A percentile compares a stretch with the other conserved stretches of the same genome.
Evolutionary conservation across 2,113 vertebrate genomes (phyloP).

Genomic region (Percina caprodes): DNA sequence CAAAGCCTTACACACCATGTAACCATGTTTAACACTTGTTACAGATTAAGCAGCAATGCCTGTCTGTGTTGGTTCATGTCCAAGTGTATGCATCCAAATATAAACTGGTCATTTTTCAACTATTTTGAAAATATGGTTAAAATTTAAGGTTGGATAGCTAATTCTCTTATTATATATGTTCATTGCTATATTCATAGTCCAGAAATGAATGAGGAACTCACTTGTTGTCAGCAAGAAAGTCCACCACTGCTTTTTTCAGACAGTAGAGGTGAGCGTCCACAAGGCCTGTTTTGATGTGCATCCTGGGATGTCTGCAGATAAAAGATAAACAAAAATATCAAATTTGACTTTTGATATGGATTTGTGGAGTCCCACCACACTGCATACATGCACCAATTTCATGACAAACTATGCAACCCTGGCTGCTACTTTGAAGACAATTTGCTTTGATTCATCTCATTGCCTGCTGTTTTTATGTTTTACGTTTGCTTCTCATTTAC

Average conservation of each 20-base stretch:
- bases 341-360: neutral
- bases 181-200: neutral
- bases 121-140: neutral
- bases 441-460: slow-evolving; percentile 46
- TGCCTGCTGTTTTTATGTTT: slow-evolving; percentile 47
- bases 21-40: slow-evolving; percentile 65
- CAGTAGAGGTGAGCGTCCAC: slow-evolving; percentile 98
- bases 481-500: slow-evolving; percentile 54
- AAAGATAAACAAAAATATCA: slow-evolving; percentile 9
- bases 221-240: slow-evolving; percentile 95
- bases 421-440: slow-evolving; percentile 18
- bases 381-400: neutral
- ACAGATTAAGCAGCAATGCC: slow-evolving; percentile 51
- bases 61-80: neutral
- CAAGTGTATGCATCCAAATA: neutral
- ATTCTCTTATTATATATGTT: neutral
- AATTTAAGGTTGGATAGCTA: neutral
- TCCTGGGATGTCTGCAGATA: slow-evolving; percentile 90
- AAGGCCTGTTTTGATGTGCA: slow-evolving; percentile 95
- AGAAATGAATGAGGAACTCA: slow-evolving; percentile 74
- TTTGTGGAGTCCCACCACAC: neutral
- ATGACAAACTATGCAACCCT: neutral
- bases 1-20: slow-evolving; percentile 67
- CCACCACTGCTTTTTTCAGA: slow-evolving; percentile 94
- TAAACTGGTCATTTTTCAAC: neutral